Evolutionary conservation across 2,113 vertebrate species (phyloP), one percentile per base, ranked within the genome.

Genomic region (Panurus biarmicus): DNA sequence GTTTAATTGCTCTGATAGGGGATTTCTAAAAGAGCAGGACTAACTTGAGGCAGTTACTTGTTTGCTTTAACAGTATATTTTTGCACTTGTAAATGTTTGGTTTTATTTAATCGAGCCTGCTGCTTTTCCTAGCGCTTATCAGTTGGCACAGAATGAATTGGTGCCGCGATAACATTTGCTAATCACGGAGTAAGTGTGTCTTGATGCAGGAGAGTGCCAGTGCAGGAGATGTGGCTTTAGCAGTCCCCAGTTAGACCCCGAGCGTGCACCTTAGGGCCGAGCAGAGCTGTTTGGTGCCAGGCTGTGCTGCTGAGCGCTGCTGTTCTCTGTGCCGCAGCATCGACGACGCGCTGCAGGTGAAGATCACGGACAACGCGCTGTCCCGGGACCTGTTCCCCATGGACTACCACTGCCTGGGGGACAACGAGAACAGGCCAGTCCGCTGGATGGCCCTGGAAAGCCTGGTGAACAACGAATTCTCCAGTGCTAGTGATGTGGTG

Each of bases 361-460:
- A 99, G 98, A 99, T 99, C 94, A 99, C 99, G 72, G 99, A 99
- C 97, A 99, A 99, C 11, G 99, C 99, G 12, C 98, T 99, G 13
- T 98, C 99, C n/a, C 98, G 99, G 94, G 99, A 99, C 96, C 98
- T 99, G 5, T 99, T 99, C 96, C 99, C 99, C 53, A 99, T 99
- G 99, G 99, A 99, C 96, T 99, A 99, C 97, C 99, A 99, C 96
- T 99, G 99, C 96, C 98, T 99, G 64, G 99, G 99, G 77, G 99
- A 99, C 93, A 99, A 99, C 17, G 99, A 99, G 95, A 99, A 99
- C 97, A 97, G 99, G 29, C 99, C 99, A 0, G 99, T 99, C 35
- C 98, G 99, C 61, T 99, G 99, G 99, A 99, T 99, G 99, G 99
- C 99, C 75, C 98, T 99, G 58, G 99, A 99, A 91, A 99, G 99